Conservation (phyloP, 2,113 vertebrate genomes). For the Sapayoa aenigma region DNA sequence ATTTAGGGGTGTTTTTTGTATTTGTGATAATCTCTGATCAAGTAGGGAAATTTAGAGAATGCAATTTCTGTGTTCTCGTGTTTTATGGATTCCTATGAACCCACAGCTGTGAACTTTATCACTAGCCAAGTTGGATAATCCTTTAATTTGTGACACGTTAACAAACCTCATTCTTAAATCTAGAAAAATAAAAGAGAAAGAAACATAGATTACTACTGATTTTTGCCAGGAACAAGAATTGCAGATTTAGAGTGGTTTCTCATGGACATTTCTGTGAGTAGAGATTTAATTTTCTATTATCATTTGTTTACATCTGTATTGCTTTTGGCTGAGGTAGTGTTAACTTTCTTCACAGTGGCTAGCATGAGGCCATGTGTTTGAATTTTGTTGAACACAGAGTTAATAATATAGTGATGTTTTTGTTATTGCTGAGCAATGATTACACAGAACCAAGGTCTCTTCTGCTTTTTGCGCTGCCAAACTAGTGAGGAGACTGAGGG, state of each 20-base stretch:
- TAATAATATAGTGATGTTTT: not conserved
- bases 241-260: not conserved
- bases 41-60: not conserved
- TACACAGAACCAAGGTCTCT: not conserved
- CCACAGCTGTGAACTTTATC: accelerated
- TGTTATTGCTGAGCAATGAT: not conserved
- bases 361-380: not conserved
- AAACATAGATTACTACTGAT: not conserved
- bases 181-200: not conserved
- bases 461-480: not conserved
- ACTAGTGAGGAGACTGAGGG: not conserved
- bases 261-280: not conserved
- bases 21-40: not conserved
- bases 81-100: not conserved
- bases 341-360: not conserved
- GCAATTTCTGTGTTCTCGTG: not conserved
- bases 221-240: not conserved
- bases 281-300: not conserved
- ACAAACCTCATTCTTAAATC: not conserved
- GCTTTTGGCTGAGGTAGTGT: not conserved
- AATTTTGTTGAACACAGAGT: not conserved
- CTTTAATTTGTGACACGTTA: not conserved
- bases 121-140: not conserved
- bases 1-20: not conserved
- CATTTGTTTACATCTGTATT: not conserved